Evolutionary conservation across 2,888 invertebrate species (phyloP), one percentile per base, ranked within the genome.

Genomic region (Lepidochitona cinerea): DNA sequence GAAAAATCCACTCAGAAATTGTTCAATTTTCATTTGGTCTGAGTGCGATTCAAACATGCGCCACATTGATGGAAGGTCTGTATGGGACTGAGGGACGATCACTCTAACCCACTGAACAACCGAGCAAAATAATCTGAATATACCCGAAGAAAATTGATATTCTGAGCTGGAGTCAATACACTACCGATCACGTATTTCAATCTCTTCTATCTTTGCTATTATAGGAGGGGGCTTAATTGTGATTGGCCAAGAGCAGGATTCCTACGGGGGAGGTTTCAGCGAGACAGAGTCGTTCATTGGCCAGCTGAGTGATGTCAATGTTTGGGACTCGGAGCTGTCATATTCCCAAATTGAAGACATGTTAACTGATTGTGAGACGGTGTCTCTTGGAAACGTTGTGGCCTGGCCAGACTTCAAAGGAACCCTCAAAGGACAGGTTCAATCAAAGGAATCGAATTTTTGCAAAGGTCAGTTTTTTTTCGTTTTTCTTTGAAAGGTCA

Each of bases 201-300:
- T 12, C 41, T 54, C 7, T n/a, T 54, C 23, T 12, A 23, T 7
- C 7, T 54, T 54, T 23, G 12, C 23, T 54, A 18, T 54, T 54
- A 35, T 79, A 90, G 90, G 87, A 72, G 88, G 92, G 71, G 94
- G 94, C 9, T 92, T 92, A 71, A 89, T 94, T 75, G 92, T 94
- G 3, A 89, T 94, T 72, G 94, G 94, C 0, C 94, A 94, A 89
- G 94, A 94, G 82, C 94, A 94, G 86, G 94, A 94, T 84, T 86
- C 90, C 9, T 76, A 93, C 5, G 93, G 93, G 0, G 93, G 94
- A 1, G 92, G 92, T 72, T 94, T 94, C 85, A 94, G 93, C 79
- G 92, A 93, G 77, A 92, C 93, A 0, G 94, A 94, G 89, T 93
- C 94, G 0, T 94, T 94, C 85, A 88, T 94, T n/a, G 94, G 94